These are phyloP conservation scores for Dorcus hopei DNA, from an alignment of 2,888 invertebrate species.

Conservation along the genomic window DNA sequence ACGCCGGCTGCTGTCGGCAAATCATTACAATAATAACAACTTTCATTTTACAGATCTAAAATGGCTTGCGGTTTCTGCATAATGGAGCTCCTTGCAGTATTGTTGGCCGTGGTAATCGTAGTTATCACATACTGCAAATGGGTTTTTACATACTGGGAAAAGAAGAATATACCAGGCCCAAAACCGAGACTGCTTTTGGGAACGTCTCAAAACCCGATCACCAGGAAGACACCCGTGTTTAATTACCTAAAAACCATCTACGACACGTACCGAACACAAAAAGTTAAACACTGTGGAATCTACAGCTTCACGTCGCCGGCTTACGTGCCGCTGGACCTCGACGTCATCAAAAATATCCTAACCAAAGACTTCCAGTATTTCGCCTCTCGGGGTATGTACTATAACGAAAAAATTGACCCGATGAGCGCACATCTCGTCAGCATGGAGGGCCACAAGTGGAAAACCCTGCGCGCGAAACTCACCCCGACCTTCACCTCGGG, in stretches of 20 bases:
- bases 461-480: slow-evolving; percentile 29
- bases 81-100: too few species aligned
- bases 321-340: slow-evolving; percentile 34
- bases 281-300: slow-evolving; percentile 16
- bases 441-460: slow-evolving; percentile 55
- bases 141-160: neutral
- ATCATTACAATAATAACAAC: too few species aligned
- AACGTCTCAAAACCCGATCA: neutral
- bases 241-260: slow-evolving; percentile 1
- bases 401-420: slow-evolving; percentile 44
- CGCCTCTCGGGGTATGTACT: slow-evolving; percentile 47
- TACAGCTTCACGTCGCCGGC: slow-evolving; percentile 25
- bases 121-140: neutral
- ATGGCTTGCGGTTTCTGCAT: too few species aligned
- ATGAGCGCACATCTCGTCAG: slow-evolving; percentile 45
- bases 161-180: neutral
- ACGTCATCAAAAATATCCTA: slow-evolving; percentile 45
- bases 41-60: too few species aligned
- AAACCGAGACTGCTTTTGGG: neutral
- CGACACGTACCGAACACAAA: slow-evolving; percentile 12
- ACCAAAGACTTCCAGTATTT: slow-evolving; percentile 49
- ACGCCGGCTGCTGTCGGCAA: too few species aligned
- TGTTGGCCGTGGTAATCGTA: too few species aligned
- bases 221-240: neutral
- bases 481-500: slow-evolving; percentile 24